Conservation (phyloP, 2,888 invertebrate genomes). For the Cylloceria caligata region DNA sequence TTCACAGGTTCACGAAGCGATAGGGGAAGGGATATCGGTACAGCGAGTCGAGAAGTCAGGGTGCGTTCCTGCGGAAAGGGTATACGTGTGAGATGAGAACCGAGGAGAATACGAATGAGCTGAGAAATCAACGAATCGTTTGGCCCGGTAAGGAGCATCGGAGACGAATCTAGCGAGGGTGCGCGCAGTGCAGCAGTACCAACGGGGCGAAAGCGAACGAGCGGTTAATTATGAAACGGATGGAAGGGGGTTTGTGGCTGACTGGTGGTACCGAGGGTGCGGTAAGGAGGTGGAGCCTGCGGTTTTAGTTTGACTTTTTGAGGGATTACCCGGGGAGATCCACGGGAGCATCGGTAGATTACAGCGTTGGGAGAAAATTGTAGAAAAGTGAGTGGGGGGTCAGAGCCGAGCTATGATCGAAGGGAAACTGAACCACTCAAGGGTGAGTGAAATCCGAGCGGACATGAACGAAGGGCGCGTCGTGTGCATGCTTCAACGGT, state of each 20-base stretch:
- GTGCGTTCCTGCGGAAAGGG: conserved; percentile 48
- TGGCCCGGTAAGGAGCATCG: conserved; percentile 19
- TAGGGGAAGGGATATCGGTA: conserved; percentile 60
- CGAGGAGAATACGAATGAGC: conserved; percentile 56
- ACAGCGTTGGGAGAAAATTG: conserved; percentile 16
- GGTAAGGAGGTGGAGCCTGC: conserved; percentile 12
- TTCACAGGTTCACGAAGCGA: conserved; percentile 29
- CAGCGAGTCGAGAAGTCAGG: conserved; percentile 36
- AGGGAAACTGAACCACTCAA: conserved; percentile 48
- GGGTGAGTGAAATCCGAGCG: conserved; percentile 54
- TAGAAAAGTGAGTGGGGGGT: neutral
- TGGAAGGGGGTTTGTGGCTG: conserved; percentile 18
- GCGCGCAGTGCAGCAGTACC: conserved; percentile 19
- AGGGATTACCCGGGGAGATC: conserved; percentile 67
- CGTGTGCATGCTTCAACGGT: conserved; percentile 60
- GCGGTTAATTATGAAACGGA: conserved; percentile 65
- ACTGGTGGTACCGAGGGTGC: conserved; percentile 6
- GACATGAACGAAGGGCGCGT: conserved; percentile 44
- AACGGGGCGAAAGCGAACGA: conserved; percentile 41
- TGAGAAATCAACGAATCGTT: conserved; percentile 65
- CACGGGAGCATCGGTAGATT: conserved; percentile 1
- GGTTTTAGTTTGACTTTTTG: conserved; percentile 70
- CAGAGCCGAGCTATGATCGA: conserved; percentile 9
- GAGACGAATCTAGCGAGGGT: conserved; percentile 48
- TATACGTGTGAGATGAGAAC: conserved; percentile 57